Evolutionary conservation across 2,113 vertebrate species (phyloP), one percentile per base, ranked within the genome.

Genomic region (Pycnonotus jocosus): DNA sequence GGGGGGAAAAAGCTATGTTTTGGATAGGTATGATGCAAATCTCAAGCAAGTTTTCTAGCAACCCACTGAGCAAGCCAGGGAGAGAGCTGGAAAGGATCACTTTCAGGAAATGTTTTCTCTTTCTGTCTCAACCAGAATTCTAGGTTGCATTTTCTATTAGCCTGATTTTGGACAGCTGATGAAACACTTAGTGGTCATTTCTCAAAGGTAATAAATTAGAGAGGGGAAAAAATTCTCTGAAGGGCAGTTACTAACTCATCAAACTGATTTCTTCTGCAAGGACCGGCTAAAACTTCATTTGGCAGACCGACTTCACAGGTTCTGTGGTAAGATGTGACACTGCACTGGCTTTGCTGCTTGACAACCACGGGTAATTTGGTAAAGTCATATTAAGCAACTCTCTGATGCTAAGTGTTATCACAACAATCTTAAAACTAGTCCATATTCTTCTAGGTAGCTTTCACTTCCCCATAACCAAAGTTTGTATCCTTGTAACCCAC

Each of bases 41-140:
- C 58, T 77, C 27, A 5, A 89, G 40, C 4, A 3, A 92, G 21
- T 78, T 90, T 93, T 94, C 37, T 91, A 90, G 47, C 25, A 5
- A 48, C n/a, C 62, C n/a, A 68, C 21, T 48, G 23, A 85, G 70
- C 20, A 90, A 90, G 50, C 38, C 84, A 82, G 35, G 33, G 27
- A 89, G 27, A 69, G 24, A 83, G 68, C 45, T 92, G 76, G 79
- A 93, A 83, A 83, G 28, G 51, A 92, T 35, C 0, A 0, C 44
- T 72, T 92, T 78, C 81, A 93, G 90, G 87, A 91, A 93, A 95
- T 85, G 37, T 85, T 82, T 93, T 94, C 60, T 85, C 62, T 70
- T 93, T 93, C 69, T 1, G 0, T 58, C n/a, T 53, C 0, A 0
- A 88, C 82, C 85, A 84, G 65, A 94, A 92, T 78, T 93, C 72